Evolutionary conservation across 2,797 vertebrate species (phyloP).

Genomic region (Clamator glandarius): DNA sequence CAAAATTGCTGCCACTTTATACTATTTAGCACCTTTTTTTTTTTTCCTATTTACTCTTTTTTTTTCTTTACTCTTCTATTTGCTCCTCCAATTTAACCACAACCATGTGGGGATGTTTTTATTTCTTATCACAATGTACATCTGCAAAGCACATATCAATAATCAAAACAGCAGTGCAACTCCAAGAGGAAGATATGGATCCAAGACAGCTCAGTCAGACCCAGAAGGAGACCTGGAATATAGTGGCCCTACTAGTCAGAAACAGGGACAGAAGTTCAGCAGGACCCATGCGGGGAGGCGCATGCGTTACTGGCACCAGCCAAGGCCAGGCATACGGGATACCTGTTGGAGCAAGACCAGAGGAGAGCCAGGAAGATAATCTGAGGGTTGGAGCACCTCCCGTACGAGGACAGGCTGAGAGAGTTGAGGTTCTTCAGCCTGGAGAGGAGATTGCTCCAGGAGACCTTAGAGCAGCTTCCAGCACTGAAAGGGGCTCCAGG

Average conservation of each 20-base stretch:
- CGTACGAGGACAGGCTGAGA: no score
- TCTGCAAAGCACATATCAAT: not conserved
- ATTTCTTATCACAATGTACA: not conserved
- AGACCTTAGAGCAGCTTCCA: no score
- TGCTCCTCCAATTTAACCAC: not conserved
- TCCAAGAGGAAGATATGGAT: not conserved
- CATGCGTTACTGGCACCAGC: not conserved
- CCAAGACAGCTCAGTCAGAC: not conserved
- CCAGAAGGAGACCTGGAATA: not conserved
- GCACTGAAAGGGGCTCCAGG: no score
- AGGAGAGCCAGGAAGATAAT: no score
- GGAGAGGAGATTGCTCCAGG: no score
- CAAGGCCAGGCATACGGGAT: not conserved
- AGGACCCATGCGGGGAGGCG: not conserved
- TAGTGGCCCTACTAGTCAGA: no score
- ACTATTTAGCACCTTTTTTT: not conserved
- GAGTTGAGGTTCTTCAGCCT: no score
- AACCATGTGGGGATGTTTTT: not conserved
- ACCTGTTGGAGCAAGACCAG: no score
- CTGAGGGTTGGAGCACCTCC: no score
- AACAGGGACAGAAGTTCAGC: not conserved
- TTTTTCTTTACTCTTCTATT: not conserved
- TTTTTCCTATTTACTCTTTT: not conserved
- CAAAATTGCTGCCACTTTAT: not conserved
- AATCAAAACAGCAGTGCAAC: not conserved